Percentiles rank a stretch among this genome's conserved stretches.
Evolutionary conservation across 2,113 vertebrate species (phyloP).

Genomic region (Pholis gunnellus): DNA sequence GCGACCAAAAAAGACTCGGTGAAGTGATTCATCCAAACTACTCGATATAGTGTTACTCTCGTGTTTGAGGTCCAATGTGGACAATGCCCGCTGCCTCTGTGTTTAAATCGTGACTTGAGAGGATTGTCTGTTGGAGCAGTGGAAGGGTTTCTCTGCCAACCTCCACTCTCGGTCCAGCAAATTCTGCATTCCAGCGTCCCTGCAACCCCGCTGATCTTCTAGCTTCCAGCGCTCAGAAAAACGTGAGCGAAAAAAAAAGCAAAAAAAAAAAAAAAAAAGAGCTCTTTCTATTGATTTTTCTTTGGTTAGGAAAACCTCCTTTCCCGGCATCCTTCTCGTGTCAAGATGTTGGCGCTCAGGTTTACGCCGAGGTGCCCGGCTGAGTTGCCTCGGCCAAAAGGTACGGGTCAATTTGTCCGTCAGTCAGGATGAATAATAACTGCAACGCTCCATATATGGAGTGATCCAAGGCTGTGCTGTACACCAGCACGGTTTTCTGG

Average conservation of each 20-base stretch:
- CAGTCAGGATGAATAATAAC: constrained; percentile 49
- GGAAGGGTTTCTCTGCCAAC: constrained; percentile 51
- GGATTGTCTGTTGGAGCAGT: constrained; percentile 58
- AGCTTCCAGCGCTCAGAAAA: constrained; percentile 44
- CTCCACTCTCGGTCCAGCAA: constrained; percentile 59
- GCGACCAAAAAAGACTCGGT: constrained; percentile 9
- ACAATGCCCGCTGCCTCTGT: constrained; percentile 55
- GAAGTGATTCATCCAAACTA: constrained; percentile 31
- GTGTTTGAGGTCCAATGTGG: constrained; percentile 39
- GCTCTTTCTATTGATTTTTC: constrained; percentile 50
- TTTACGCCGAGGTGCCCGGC: constrained; percentile 24
- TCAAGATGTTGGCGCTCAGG: constrained; percentile 50
- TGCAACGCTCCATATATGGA: constrained; percentile 37
- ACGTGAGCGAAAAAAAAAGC: neutral
- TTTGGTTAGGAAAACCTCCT: constrained; percentile 44
- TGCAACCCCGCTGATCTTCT: constrained; percentile 46
- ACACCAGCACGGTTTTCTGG: constrained; percentile 35
- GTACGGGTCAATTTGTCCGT: constrained; percentile 57
- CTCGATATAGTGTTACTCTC: constrained; percentile 22
- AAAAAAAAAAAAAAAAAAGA: neutral
- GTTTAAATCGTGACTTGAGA: constrained; percentile 60
- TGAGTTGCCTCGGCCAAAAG: constrained; percentile 28
- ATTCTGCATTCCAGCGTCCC: constrained; percentile 65
- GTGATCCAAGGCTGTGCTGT: constrained; percentile 36
- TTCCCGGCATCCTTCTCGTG: constrained; percentile 62